Evolutionary conservation across 2,888 invertebrate species (phyloP).

Genomic region (Frankliniella intonsa): DNA sequence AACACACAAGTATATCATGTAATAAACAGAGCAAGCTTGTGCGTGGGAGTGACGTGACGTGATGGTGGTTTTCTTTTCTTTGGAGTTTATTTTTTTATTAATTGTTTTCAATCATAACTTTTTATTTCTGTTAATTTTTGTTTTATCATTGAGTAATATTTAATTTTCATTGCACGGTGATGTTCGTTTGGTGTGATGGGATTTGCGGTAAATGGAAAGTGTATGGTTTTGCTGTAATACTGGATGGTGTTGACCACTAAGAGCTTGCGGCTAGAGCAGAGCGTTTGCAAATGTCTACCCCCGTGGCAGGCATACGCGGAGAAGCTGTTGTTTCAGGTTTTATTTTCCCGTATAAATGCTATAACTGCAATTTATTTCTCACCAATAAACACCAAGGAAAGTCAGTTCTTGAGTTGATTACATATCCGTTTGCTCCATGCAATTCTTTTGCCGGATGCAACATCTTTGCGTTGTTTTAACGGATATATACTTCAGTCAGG

Average conservation of each 20-base stretch:
- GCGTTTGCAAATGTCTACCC: no score
- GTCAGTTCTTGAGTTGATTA: no score
- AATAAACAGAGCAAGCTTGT: conserved; percentile 29
- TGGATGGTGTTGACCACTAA: not conserved
- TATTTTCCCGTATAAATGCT: no score
- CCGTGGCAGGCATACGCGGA: no score
- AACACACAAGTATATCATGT: conserved; percentile 32
- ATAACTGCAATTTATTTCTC: no score
- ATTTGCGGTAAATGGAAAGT: conserved; percentile 26
- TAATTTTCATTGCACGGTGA: conserved; percentile 30
- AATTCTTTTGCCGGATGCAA: no score
- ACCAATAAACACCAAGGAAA: no score
- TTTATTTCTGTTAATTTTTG: conserved; percentile 31
- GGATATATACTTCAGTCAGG: no score
- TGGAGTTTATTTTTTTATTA: conserved; percentile 23
- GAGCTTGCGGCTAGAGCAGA: not conserved
- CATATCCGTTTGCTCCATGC: no score
- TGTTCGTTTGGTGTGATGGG: conserved; percentile 30
- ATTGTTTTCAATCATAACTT: conserved; percentile 31
- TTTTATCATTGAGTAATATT: conserved; percentile 29
- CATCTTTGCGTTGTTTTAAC: no score
- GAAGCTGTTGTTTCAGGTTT: no score
- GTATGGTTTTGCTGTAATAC: conserved; percentile 17
- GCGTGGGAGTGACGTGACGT: conserved; percentile 31
- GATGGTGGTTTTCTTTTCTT: conserved; percentile 25